Base-by-base conservation (phyloP, 2,888 invertebrate species). In the Andrena minutula region DNA sequence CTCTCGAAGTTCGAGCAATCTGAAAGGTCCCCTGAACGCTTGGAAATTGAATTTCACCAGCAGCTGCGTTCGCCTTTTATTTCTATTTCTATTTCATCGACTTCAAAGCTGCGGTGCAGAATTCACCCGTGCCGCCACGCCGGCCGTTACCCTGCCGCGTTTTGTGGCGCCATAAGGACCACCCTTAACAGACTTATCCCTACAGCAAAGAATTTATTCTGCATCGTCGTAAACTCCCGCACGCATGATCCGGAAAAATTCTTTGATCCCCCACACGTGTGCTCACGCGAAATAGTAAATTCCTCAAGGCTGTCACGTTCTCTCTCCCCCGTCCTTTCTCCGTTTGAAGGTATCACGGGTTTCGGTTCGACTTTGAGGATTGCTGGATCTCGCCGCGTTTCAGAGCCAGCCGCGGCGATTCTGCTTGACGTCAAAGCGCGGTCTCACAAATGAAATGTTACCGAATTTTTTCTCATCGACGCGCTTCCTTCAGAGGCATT, bases 1-100 rank as follows among this genome's bases (percentile, higher is more conserved):
- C 5, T 20, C n/a, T 32, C 20, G 32, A 66, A 49, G 60, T 20
- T 49, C 30, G 35, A 60, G 35, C 16, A 58, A 60, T 23, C 28
- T 60, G 49, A 65, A 71, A 65, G 64, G 60, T 75, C 68, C 63
- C 26, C 12, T 20, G 41, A 12, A 47, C 10, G 65, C 35, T 64
- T 77, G 51, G 35, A 70, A 53, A 79, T 79, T 78, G 70, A 79
- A 79, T 78, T 65, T 30, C 53, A 76, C 28, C 58, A 26, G 32
- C 58, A 32, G 51, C 64, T 41, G 7, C n/a, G 30, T 32, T 12
- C 35, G 32, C 58, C 23, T 32, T 70, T 49, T 51, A 64, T 70
- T 60, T 70, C 70, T 60, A 60, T 78, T 78, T 65, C 70, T 51
- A 65, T 78, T 78, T 65, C 79, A 30, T 10, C 30, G 64, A 65